Base-by-base conservation (phyloP, 2,888 invertebrate genomes). In the Drosophila stalkeri region DNA sequence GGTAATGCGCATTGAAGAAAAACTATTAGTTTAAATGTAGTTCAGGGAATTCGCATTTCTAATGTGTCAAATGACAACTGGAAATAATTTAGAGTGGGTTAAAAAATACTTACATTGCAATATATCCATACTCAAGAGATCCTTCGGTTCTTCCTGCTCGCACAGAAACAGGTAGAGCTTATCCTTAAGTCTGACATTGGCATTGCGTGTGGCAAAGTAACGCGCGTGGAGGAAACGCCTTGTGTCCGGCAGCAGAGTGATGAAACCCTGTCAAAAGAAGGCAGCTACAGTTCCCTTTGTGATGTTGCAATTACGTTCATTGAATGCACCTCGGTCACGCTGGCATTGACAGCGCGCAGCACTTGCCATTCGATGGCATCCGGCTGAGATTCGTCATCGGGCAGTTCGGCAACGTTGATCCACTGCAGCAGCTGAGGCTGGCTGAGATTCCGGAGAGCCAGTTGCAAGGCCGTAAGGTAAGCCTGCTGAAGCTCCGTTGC, bases 101-200 rank as follows among this genome's bases (percentile, higher is more conserved):
- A 12, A 3, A 27, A 27, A 47, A 4, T 41, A 92, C 91, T 90
- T 90, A 92, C 92, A 91, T 72, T 92, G 92, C 79, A 92, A 70
- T 77, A 91, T 82, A 63, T 90, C 86, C 69, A 74, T 63, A 51
- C 81, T 78, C 61, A 92, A 79, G 62, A 92, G 77, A 57, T 90
- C 86, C 69, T 52, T 64, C 5, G 92, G 90, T 61, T 81, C 75
- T 76, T 92, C 92, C 49, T 84, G 76, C 44, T 89, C 91, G 55
- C 90, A 92, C 54, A 92, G 72, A 78, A 92, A 92, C 64, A 92
- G 82, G 82, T 92, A 91, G 57, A 85, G 77, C 80, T 91, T 92
- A 77, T 92, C 92, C 83, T 92, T 92, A 35, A 93, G 85, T 23
- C 92, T 80, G 49, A 92, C 82, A 61, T 90, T 72, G 20, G 92